These are phyloP conservation scores for Percopsis omiscomaycus DNA, from an alignment of 2,797 vertebrate species.

Conservation along the genomic window DNA sequence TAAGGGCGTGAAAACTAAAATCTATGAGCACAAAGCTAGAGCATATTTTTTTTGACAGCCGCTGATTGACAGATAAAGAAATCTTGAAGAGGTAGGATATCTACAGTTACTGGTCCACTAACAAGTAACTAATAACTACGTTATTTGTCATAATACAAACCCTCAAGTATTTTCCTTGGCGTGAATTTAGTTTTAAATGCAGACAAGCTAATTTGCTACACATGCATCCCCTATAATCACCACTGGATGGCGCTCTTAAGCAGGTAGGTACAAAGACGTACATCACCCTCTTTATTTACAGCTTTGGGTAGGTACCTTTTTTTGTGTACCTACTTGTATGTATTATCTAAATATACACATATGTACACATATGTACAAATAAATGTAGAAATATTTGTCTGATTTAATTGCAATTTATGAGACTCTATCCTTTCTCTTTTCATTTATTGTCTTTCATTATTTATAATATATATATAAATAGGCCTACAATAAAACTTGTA, in stretches of 20 bases:
- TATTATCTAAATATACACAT: too few relatives aligned
- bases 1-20: not conserved
- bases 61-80: not conserved
- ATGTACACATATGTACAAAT: too few relatives aligned
- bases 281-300: too few relatives aligned
- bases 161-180: too few relatives aligned
- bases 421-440: too few relatives aligned
- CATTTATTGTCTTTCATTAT: too few relatives aligned
- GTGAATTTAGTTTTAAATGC: conserved; percentile 28
- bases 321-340: not conserved
- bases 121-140: conserved; percentile 23
- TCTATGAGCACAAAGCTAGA: conserved; percentile 25
- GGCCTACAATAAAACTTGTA: too few relatives aligned
- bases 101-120: not conserved
- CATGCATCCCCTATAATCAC: conserved; percentile 12
- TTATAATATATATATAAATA: too few relatives aligned
- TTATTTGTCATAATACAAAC: conserved; percentile 6
- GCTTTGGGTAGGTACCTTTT: not conserved
- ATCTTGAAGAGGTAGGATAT: too few relatives aligned
- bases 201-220: conserved; percentile 22
- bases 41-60: not conserved
- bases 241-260: conserved; percentile 51
- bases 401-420: too few relatives aligned
- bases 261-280: conserved; percentile 9
- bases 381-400: too few relatives aligned